Base-by-base conservation (phyloP, 2,888 invertebrate genomes). In the Cheilosia impressa region DNA sequence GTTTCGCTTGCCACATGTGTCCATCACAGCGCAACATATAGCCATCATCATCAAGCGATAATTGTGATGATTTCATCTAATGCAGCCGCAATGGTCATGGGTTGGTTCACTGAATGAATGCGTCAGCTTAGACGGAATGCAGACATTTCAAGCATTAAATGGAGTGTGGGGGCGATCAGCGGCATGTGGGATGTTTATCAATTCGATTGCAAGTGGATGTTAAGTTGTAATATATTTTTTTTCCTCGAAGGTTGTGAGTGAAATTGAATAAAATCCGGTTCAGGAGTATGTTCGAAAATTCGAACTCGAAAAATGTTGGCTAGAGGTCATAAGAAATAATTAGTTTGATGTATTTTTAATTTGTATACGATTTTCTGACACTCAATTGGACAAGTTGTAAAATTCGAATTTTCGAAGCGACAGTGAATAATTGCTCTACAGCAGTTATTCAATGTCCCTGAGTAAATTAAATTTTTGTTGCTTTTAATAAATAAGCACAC, bases 21-120 rank as follows among this genome's bases (percentile, higher is more conserved):
- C 79, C 71, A 72, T 80, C 69, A 65, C 71, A 66, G 60, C 66
- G 69, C 75, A 76, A 66, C 84, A 76, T 60, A 65, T n/a, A 43
- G 41, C 24, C 60, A 24, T 57, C 69, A 75, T 79, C 73, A 68
- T 83, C 78, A 72, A 81, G 50, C 71, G 75, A 80, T 80, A 85
- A 85, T 76, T 76, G 76, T 80, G 71, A 85, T 80, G 75, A 80
- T 85, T 85, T 76, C 71, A 85, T 85, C 80, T 80, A 80, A 85
- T 72, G 60, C 66, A 45, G 47, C 69, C 45, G 52, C 63, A 45
- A 24, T 66, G 65, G 80, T 75, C 75, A 80, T 50, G 79, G 71
- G 24, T 68, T 63, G 68, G 55, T 73, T 72, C 43, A 68, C 50
- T 72, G 78, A 77, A 66, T 82, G 66, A 60, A 82, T 83, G 78